Evolutionary conservation across 1,140 invertebrate genomes (phyloP), one percentile per base, ranked within the genome.

Genomic region (Euglossa dilemma): DNA sequence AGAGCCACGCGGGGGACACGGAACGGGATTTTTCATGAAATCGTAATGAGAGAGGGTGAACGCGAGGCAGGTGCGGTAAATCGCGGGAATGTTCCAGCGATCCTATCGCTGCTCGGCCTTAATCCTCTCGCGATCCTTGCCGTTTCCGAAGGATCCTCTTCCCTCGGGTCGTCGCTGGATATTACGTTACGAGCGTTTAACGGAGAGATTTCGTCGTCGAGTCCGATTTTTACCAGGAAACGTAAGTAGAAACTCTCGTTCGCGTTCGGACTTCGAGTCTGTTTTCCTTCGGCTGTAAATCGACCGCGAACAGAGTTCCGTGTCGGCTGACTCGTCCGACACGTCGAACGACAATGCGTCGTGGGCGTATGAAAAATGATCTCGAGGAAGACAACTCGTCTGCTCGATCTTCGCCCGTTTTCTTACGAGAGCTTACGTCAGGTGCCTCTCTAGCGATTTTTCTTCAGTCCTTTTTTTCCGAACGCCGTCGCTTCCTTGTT

Each of bases 351-450:
- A 66, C 54, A n/a, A 6, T 59, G 18, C 16, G 64, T 85, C 72
- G 87, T 87, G 72, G 83, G 87, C 75, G 79, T 78, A 85, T 76
- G 70, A 88, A 87, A 83, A 88, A 83, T 83, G 47, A 80, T 77
- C 76, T 28, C 43, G 52, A 78, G 77, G 83, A 87, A 82, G 74
- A 64, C 78, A 80, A 80, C 85, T 79, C 71, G 76, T 57, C 54
- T 20, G 72, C 72, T 80, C 54, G 70, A 80, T 84, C 72, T 61
- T 61, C 57, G 64, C 36, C 45, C 43, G 43, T 83, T 85, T 85
- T 85, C 43, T 57, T 54, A 14, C 47, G 14, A 20, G 28, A 16
- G 4, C 50, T 85, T 87, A 74, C 83, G 70, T 87, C 87, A 85
- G 18, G 23, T 25, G 20, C 18, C 56, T 28, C 50, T 87, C n/a